phyloP scores from a whole-genome alignment of 2,888 invertebrate genomes.

The Macrophya annulata region DNA sequence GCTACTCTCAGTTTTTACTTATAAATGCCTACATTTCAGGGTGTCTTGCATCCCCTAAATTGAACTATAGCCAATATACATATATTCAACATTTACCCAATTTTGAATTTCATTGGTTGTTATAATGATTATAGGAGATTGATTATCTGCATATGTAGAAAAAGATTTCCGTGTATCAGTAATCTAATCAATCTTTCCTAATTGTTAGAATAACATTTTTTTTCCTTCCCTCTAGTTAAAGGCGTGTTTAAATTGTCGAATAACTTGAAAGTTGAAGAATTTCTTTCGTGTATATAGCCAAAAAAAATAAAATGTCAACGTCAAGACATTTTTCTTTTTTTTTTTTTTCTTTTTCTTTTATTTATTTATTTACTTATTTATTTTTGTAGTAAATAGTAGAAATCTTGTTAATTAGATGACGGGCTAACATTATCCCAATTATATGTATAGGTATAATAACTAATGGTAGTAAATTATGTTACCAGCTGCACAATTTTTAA shows the following conservation, averaged over 20 bases:
- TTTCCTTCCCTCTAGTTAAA: not conserved
- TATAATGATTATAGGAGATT: not conserved
- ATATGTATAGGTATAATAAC: not conserved
- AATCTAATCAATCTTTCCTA: not conserved
- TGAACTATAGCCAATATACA: not conserved
- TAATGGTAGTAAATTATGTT: slow-evolving; percentile 16
- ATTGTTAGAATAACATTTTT: not conserved
- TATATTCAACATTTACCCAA: not conserved
- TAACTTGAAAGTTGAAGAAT: not conserved
- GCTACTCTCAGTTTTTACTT: not conserved
- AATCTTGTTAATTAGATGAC: not conserved
- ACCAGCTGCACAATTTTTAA: not conserved
- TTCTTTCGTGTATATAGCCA: not conserved
- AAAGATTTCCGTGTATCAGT: not conserved
- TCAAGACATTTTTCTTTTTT: not conserved
- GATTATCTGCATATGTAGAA: not conserved
- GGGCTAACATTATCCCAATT: slow-evolving; percentile 15
- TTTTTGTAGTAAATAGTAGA: not conserved
- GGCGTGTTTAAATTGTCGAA: not conserved
- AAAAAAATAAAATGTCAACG: not conserved
- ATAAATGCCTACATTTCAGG: not conserved
- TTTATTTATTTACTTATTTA: too few relatives aligned
- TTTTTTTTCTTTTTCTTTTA: too few relatives aligned
- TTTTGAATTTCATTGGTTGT: not conserved
- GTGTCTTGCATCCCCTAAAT: not conserved